Conservation (phyloP, 2,113 vertebrate species). For the Notechis scutatus region DNA sequence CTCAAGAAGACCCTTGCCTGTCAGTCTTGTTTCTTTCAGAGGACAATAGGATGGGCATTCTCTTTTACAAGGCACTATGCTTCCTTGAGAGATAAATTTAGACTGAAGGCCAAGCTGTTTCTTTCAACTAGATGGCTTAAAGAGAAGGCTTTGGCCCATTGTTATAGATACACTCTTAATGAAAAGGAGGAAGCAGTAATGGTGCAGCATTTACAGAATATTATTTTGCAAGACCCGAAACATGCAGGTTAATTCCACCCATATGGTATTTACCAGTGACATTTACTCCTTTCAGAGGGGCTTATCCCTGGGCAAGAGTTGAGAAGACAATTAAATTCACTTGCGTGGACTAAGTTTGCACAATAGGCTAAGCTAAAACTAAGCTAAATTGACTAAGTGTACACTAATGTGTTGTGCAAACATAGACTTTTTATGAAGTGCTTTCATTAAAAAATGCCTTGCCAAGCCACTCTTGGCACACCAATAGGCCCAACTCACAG, state of each 20-base stretch:
- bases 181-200: conserved; percentile 20
- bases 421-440: not conserved
- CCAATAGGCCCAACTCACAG: not conserved
- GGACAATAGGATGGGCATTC: not conserved
- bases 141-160: not conserved
- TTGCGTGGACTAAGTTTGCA: not conserved
- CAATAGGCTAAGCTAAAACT: not conserved
- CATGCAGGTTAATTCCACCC: not conserved
- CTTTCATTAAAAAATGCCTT: not conserved
- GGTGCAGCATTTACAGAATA: not conserved
- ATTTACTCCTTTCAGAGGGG: not conserved
- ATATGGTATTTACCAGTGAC: not conserved
- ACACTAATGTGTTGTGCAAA: not conserved
- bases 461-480: not conserved
- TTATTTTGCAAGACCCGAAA: not conserved
- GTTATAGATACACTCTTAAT: not conserved
- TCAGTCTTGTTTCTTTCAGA: conserved; percentile 26
- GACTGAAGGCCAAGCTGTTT: conserved; percentile 4
- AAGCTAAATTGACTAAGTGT: not conserved
- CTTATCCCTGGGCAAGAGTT: not conserved
- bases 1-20: not conserved
- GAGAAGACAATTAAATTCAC: not conserved
- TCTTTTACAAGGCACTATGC: not conserved
- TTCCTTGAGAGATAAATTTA: conserved; percentile 18
- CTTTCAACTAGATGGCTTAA: not conserved